Evolutionary conservation across 2,113 vertebrate species (phyloP), one percentile per base, ranked within the genome.

Genomic region (Colistium nudipinnis): DNA sequence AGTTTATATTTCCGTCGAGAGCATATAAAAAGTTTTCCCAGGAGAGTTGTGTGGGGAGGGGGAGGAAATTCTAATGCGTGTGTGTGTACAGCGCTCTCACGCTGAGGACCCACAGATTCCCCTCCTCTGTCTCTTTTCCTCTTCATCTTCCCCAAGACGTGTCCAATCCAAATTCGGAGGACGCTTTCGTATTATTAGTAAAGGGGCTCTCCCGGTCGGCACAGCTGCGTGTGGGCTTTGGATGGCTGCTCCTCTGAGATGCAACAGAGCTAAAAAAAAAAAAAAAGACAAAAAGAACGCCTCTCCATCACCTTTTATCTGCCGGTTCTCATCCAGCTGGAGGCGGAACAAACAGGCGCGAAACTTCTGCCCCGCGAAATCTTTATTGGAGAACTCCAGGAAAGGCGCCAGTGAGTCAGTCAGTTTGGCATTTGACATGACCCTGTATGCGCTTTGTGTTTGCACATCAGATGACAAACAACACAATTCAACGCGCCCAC

Each of bases 221-320:
- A 68, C 72, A 79, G 70, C 54, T 73, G 72, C 61, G 79, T 72
- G 85, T 89, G 87, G 89, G 81, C 25, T 57, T 73, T 44, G 52
- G 31, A 35, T 33, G 20, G 75, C n/a, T 55, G 62, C 68, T 76
- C 52, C 52, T 83, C 24, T 0, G 76, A 82, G 75, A 83, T 6
- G 59, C 62, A 39, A 66, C 39, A 33, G 36, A 73, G 62, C 60
- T n/a, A n/a, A n/a, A n/a, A n/a, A n/a, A n/a, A n/a, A n/a, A n/a
- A n/a, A n/a, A n/a, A n/a, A n/a, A n/a, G n/a, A n/a, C n/a, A n/a
- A n/a, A n/a, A n/a, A n/a, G 1, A 76, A 71, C 62, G 51, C 80
- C 80, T 84, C 82, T 63, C 66, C 69, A 22, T 69, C 63, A 62
- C 76, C 84, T 90, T 84, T 88, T 36, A 80, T 83, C 62, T 62